Evolutionary conservation across 2,888 invertebrate genomes (phyloP), one percentile per base, ranked within the genome.

Genomic region (Andrena hattorfiana): DNA sequence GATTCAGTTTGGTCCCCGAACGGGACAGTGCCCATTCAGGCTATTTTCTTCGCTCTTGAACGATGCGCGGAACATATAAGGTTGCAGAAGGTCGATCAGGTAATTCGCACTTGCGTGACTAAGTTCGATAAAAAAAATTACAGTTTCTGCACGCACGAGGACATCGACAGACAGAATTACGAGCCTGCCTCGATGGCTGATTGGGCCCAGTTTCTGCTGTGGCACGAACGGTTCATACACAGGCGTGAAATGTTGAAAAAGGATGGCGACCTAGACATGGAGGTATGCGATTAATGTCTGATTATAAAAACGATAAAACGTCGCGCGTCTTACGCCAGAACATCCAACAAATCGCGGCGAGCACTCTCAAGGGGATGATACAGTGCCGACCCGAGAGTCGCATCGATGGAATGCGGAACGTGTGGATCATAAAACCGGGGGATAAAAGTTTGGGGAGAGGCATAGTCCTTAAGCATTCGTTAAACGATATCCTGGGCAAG

Each of bases 391-490:
- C 83, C 8, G 86, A 86, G 60, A 86, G 80, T 59, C 74, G 49
- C 2, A 81, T 86, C n/a, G 87, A 88, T 2, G 87, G 87, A 49
- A 86, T 88, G 81, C 32, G 80, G 30, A 88, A 88, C 54, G 86
- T 88, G 28, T 88, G 87, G 87, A 88, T 88, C 63, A 51, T 88
- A 23, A 88, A 88, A 26, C 87, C 87, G 2, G 87, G 87, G 30
- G 85, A 88, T 26, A 85, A 88, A 13, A 88, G 87, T 54, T 77
- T 86, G 7, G 87, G 87, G 3, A 85, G 78, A 8, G 87, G 87
- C 28, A 88, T 88, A 16, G 60, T 88, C 7, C 68, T 88, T 3
- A 87, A 86, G 56, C 77, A 64, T 54, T 76, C 81, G 6, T 62
- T 88, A 13, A 20, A 26, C 20, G 87, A 85, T 8, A 88, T 88